These are phyloP conservation scores for Chelidonichthys spinosus DNA, from an alignment of 2,797 vertebrate genomes.

Conservation along the genomic window DNA sequence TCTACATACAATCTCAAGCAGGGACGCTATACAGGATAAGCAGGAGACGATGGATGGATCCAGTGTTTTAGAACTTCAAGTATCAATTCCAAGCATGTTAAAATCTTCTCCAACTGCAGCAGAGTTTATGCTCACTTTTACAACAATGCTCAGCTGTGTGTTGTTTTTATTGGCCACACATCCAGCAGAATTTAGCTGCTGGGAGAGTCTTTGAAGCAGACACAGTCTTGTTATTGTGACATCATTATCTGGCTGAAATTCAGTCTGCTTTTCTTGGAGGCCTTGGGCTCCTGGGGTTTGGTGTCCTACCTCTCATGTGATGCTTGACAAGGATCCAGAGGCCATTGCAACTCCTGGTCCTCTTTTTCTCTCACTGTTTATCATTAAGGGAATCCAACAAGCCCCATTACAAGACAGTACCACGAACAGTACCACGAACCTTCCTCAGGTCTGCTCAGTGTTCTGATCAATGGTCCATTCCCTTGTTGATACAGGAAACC, in stretches of 20 bases:
- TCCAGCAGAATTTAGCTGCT: constrained; percentile 44
- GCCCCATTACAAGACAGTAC: constrained; percentile 30
- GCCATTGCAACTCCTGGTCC: constrained; percentile 29
- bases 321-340: constrained; percentile 51
- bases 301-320: constrained; percentile 36
- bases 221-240: constrained; percentile 45
- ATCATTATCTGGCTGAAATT: constrained; percentile 67
- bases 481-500: constrained; percentile 28
- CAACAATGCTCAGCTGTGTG: constrained; percentile 4
- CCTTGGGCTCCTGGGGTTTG: constrained; percentile 36
- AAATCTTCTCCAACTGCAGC: background rate
- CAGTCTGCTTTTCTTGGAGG: constrained; percentile 38
- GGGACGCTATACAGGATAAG: too few relatives aligned
- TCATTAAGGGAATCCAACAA: constrained; percentile 45
- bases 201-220: constrained; percentile 36
- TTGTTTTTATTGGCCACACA: constrained; percentile 42
- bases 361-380: constrained; percentile 48
- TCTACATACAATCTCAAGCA: background rate
- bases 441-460: constrained; percentile 34
- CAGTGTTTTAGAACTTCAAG: background rate
- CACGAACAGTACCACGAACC: constrained; percentile 48
- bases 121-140: constrained; percentile 23
- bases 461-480: constrained; percentile 66
- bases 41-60: background rate
- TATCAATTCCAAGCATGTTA: constrained; percentile 12